Evolutionary conservation across 2,113 vertebrate genomes (phyloP).

Genomic region (Peromyscus californicus): DNA sequence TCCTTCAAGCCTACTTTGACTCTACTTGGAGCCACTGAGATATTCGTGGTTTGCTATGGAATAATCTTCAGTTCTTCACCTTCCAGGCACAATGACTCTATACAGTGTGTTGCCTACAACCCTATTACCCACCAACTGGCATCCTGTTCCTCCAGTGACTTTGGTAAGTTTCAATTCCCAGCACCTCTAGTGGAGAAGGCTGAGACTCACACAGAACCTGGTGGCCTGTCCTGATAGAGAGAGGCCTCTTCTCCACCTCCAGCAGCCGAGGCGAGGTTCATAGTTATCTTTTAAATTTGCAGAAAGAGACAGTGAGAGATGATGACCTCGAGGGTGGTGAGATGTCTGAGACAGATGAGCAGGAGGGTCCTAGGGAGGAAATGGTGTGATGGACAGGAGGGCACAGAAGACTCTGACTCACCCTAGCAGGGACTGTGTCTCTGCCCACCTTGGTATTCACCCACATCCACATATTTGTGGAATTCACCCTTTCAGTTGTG

Average conservation of each 20-base stretch:
- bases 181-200: background rate
- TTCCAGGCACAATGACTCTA: slow-evolving; percentile 96
- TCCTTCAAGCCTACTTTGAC: background rate
- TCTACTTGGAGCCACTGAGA: slow-evolving; percentile 58
- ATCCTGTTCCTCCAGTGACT: slow-evolving; percentile 97
- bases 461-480: background rate
- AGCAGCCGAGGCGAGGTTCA: background rate
- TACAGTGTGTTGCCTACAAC: slow-evolving; percentile 98
- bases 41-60: slow-evolving; percentile 10
- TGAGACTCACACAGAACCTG: background rate
- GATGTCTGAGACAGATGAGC: too few relatives aligned
- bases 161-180: slow-evolving; percentile 90
- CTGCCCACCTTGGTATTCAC: background rate
- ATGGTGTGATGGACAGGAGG: background rate
- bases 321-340: background rate
- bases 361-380: background rate
- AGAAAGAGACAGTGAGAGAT: background rate
- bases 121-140: slow-evolving; percentile 98
- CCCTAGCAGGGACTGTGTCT: background rate
- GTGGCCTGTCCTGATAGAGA: background rate
- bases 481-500: background rate
- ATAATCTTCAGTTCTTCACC: slow-evolving; percentile 55
- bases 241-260: background rate
- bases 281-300: slow-evolving; percentile 11
- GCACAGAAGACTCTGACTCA: background rate